phyloP scores from a whole-genome alignment of 2,888 invertebrate genomes.

The Polietes domitor region DNA sequence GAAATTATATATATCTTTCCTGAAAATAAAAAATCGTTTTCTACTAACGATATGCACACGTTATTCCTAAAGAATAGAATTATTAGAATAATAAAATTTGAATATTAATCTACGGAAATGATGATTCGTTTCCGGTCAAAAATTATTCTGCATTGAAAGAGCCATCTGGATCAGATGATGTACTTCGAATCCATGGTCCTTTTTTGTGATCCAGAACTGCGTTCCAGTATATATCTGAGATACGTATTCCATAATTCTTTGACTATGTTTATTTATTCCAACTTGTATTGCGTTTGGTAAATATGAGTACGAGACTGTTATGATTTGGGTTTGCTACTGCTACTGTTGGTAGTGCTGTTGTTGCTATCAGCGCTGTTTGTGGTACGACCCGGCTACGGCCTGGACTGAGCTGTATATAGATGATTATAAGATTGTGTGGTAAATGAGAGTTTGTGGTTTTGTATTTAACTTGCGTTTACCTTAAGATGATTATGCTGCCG shows the following conservation, averaged over 20 bases:
- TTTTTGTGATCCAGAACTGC: background rate
- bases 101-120: too few species aligned
- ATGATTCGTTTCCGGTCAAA: too few species aligned
- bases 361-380: constrained; percentile 17
- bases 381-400: background rate
- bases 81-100: too few species aligned
- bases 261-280: constrained; percentile 45
- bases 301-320: constrained; percentile 58
- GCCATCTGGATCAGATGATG: too few species aligned
- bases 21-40: too few species aligned
- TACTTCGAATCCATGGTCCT: background rate
- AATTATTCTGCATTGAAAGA: too few species aligned
- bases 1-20: too few species aligned
- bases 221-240: background rate
- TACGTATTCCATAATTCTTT: constrained; percentile 30
- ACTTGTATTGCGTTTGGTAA: constrained; percentile 47
- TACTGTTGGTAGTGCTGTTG: constrained; percentile 50
- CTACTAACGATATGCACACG: too few species aligned
- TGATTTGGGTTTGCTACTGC: constrained; percentile 50
- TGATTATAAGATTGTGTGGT: constrained; percentile 64
- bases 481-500: constrained; percentile 27
- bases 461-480: constrained; percentile 52
- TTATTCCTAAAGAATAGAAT: too few species aligned
- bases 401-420: constrained; percentile 35
- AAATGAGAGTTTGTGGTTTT: constrained; percentile 64